phyloP scores from a whole-genome alignment of 2,113 vertebrate genomes.

The Aldabrachelys gigantea region DNA sequence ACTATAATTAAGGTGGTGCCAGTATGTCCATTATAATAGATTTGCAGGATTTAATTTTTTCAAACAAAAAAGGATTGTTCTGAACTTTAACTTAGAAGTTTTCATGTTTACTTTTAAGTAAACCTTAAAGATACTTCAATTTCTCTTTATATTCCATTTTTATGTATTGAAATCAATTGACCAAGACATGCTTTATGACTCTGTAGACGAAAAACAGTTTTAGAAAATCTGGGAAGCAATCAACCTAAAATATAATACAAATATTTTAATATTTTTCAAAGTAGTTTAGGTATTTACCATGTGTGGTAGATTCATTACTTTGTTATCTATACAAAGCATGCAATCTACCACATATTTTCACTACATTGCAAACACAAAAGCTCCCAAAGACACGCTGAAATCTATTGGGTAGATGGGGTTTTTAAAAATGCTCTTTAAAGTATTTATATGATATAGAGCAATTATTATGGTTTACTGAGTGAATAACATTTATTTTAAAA shows the following conservation, averaged over 20 bases:
- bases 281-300: fast-evolving
- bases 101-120: fast-evolving
- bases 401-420: not conserved
- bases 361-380: fast-evolving
- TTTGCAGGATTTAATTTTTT: not conserved
- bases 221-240: fast-evolving
- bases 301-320: not conserved
- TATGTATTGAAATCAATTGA: not conserved
- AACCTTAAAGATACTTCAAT: fast-evolving
- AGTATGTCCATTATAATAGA: fast-evolving
- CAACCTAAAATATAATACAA: not conserved
- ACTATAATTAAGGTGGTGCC: fast-evolving
- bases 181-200: not conserved
- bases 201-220: not conserved
- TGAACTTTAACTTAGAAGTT: not conserved
- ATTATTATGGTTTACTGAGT: fast-evolving
- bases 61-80: not conserved
- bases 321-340: fast-evolving
- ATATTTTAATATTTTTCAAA: fast-evolving
- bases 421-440: not conserved
- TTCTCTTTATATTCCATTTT: not conserved
- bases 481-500: fast-evolving
- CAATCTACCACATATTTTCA: fast-evolving
- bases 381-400: not conserved
- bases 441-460: not conserved